Conservation (phyloP, 2,113 vertebrate species). For the Gobio gobio region DNA sequence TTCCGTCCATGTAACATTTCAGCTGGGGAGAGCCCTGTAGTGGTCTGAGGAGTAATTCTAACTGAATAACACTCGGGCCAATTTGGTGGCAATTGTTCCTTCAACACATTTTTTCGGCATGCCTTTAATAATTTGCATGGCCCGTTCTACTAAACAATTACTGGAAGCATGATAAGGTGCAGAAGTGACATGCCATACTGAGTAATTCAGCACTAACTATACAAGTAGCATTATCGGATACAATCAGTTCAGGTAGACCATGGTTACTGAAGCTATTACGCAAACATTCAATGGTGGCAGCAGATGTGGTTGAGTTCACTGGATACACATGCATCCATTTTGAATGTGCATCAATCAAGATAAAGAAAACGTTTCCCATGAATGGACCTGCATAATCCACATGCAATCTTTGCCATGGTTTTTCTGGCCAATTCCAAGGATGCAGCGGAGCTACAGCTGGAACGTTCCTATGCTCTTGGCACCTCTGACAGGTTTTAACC, state of each 20-base stretch:
- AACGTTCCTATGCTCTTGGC: too few relatives aligned
- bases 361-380: too few relatives aligned
- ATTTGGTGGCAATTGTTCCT: conserved; percentile 11
- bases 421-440: too few relatives aligned
- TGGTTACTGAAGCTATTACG: too few relatives aligned
- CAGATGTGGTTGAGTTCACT: not conserved
- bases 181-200: not conserved
- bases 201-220: conserved; percentile 26
- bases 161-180: not conserved
- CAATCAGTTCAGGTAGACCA: conserved; percentile 9
- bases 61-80: conserved; percentile 40
- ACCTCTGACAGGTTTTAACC: too few relatives aligned
- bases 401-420: too few relatives aligned
- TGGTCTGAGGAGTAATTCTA: conserved; percentile 45
- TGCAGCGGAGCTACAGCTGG: too few relatives aligned
- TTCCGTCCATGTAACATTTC: not conserved
- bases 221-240: conserved; percentile 1
- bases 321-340: too few relatives aligned
- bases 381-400: too few relatives aligned
- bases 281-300: not conserved
- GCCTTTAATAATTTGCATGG: not conserved
- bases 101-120: conserved; percentile 30
- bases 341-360: too few relatives aligned
- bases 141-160: not conserved
- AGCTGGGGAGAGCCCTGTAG: not conserved